Percentiles rank a stretch among this genome's conserved stretches.
phyloP scores from a whole-genome alignment of 23 tunicate species.

The Styela clava region DNA sequence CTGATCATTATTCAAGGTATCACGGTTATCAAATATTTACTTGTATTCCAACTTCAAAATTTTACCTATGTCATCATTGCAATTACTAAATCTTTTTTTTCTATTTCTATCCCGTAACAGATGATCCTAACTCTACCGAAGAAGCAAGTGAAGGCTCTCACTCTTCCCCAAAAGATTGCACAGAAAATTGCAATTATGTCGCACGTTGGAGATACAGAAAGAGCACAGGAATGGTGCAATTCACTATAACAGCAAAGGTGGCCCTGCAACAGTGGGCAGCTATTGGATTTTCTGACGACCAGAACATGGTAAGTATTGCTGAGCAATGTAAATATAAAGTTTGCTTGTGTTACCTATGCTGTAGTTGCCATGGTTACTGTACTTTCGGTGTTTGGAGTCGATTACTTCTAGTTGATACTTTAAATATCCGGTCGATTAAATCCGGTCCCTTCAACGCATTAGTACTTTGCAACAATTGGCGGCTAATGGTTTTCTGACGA shows the following conservation, averaged over 20 bases:
- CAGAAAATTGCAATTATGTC: constrained; percentile 41
- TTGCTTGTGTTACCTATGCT: neutral
- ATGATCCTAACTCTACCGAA: constrained; percentile 31
- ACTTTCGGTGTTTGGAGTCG: neutral
- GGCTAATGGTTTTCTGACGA: too few species aligned
- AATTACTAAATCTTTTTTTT: too few species aligned
- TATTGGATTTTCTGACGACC: constrained; percentile 66
- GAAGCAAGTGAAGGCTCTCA: neutral
- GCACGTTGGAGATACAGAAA: constrained; percentile 43
- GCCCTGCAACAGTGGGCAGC: constrained; percentile 56
- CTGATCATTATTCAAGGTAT: too few species aligned
- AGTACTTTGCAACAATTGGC: too few species aligned
- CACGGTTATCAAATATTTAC: too few species aligned
- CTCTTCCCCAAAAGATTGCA: constrained; percentile 35
- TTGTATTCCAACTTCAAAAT: too few species aligned
- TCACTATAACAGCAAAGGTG: constrained; percentile 49
- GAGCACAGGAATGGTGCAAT: constrained; percentile 17
- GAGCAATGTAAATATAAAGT: neutral
- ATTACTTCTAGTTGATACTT: neutral
- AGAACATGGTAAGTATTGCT: constrained; percentile 37
- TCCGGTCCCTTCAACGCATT: too few species aligned
- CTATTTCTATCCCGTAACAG: too few species aligned
- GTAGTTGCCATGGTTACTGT: neutral
- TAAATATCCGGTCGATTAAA: neutral
- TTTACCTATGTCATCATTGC: too few species aligned